Percentiles rank a stretch among this genome's conserved stretches.
phyloP scores from a whole-genome alignment of 1,140 invertebrate genomes.

The Danaus melanippus region DNA sequence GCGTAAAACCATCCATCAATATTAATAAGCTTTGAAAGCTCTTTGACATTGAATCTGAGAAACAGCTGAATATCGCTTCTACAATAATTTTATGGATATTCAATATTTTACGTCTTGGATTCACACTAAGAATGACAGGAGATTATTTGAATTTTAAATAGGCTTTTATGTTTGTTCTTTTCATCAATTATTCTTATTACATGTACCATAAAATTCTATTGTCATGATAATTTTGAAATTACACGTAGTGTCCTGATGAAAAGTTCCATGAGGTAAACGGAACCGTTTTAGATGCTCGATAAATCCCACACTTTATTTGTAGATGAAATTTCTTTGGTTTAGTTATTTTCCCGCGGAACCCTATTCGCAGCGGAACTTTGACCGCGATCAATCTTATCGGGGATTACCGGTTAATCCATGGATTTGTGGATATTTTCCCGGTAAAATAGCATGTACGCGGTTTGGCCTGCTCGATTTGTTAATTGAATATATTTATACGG shows the following conservation, averaged over 20 bases:
- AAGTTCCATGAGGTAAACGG: no score
- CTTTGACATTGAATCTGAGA: slow-evolving; percentile 6
- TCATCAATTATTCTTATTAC: no score
- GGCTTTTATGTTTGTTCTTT: no score
- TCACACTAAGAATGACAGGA: no score
- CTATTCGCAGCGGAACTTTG: slow-evolving; percentile 12
- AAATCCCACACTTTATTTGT: no score
- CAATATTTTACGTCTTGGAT: neutral
- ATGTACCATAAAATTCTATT: no score
- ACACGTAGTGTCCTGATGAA: no score
- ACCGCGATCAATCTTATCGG: slow-evolving; percentile 24
- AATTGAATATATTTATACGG: slow-evolving; percentile 7
- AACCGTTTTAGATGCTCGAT: no score
- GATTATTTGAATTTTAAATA: no score
- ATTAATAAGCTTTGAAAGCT: slow-evolving; percentile 8
- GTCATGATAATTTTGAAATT: no score
- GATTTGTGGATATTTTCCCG: slow-evolving; percentile 11
- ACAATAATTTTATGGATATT: no score
- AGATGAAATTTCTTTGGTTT: neutral
- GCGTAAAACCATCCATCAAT: slow-evolving; percentile 11
- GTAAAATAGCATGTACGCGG: slow-evolving; percentile 6
- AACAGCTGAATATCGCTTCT: slow-evolving; percentile 1
- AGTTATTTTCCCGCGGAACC: neutral
- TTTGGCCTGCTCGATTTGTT: slow-evolving; percentile 4
- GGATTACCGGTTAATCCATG: slow-evolving; percentile 15